Conservation (phyloP, 1,140 invertebrate genomes). For the Drosophila orena region DNA sequence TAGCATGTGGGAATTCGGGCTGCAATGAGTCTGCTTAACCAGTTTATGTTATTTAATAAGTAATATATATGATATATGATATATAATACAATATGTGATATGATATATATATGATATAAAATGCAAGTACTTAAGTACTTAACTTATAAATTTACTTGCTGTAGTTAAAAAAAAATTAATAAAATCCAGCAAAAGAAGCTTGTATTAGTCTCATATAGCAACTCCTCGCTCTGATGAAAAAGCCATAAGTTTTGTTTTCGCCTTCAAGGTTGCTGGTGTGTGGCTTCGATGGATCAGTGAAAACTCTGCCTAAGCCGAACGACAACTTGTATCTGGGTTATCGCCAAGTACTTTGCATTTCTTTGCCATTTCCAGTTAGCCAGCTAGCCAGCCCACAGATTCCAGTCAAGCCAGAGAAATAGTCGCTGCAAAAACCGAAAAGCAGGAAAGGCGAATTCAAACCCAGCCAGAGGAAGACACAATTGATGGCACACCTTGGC, state of each 20-base stretch:
- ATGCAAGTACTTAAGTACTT: too few species aligned
- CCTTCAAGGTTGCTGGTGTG: constrained; percentile 38
- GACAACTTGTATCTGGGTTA: constrained; percentile 61
- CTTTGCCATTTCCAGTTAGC: constrained; percentile 48
- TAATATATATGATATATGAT: too few species aligned
- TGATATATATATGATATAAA: too few species aligned
- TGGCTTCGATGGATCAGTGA: constrained; percentile 33
- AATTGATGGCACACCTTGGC: constrained; percentile 82
- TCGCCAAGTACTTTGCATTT: constrained; percentile 55
- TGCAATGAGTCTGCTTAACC: not conserved
- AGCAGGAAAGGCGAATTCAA: constrained; percentile 37
- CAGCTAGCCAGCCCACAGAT: constrained; percentile 44
- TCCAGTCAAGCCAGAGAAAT: constrained; percentile 18
- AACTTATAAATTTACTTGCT: too few species aligned
- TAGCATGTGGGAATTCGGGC: constrained; percentile 43
- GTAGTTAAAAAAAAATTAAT: too few species aligned
- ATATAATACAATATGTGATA: too few species aligned
- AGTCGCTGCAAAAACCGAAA: constrained; percentile 36
- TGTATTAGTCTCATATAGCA: not conserved
- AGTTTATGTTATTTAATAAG: not conserved
- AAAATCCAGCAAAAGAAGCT: not conserved
- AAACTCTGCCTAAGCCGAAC: constrained; percentile 16
- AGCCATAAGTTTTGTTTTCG: constrained; percentile 18
- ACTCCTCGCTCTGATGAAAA: not conserved
- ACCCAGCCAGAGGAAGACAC: constrained; percentile 53